Evolutionary conservation across 2,113 vertebrate species (phyloP).

Genomic region (Etia nguti): DNA sequence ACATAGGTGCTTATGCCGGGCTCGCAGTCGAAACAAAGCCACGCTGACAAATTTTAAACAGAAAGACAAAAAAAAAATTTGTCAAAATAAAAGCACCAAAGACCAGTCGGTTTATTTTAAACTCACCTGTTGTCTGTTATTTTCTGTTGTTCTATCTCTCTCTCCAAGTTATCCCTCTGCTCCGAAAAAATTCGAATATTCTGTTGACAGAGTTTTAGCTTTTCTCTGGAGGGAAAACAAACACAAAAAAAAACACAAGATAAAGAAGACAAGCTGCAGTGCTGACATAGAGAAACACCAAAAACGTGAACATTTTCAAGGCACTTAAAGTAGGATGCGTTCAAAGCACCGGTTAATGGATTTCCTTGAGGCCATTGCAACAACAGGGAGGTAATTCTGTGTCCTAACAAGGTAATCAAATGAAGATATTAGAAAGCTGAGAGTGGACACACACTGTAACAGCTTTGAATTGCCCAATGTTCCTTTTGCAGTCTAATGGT

Average conservation of each 20-base stretch:
- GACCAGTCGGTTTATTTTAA: neutral
- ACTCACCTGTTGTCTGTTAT: conserved; percentile 75
- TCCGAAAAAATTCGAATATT: conserved; percentile 60
- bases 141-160: conserved; percentile 63
- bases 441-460: neutral
- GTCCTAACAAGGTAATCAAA: conserved; percentile 1
- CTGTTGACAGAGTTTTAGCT: conserved; percentile 69
- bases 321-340: neutral
- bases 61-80: neutral
- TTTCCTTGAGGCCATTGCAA: neutral
- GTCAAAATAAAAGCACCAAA: neutral
- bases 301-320: neutral
- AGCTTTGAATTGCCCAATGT: conserved; percentile 13
- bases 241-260: neutral
- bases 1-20: conserved; percentile 61
- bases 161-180: conserved; percentile 69
- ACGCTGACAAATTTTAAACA: conserved; percentile 58
- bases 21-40: conserved; percentile 71
- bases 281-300: neutral
- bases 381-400: neutral
- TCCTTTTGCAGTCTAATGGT: conserved; percentile 35
- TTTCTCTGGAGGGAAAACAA: conserved; percentile 44
- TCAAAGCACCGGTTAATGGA: neutral
- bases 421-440: conserved; percentile 13
- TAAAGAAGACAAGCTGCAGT: neutral